Conservation (phyloP, 2,888 invertebrate genomes). For the Brachycybe producta region DNA sequence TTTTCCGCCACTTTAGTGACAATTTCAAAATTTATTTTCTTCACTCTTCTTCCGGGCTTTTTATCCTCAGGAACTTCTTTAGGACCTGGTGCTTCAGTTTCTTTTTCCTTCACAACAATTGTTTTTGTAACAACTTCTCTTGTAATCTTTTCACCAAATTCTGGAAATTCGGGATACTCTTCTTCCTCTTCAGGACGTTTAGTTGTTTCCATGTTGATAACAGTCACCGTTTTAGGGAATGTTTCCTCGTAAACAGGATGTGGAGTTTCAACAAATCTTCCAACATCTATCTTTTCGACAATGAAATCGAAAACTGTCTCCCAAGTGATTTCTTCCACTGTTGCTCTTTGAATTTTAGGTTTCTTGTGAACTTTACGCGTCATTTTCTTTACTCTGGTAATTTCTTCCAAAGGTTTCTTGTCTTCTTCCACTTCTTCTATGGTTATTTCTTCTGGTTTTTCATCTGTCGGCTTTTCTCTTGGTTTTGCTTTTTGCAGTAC, state of each 20-base stretch:
- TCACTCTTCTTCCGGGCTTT: not conserved
- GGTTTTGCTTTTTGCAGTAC: constrained; percentile 11
- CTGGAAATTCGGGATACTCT: not conserved
- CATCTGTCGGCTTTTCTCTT: constrained; percentile 23
- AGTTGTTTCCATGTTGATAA: too few relatives aligned
- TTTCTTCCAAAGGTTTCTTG: not conserved
- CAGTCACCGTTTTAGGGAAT: too few relatives aligned
- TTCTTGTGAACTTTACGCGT: constrained; percentile 1
- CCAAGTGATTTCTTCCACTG: not conserved
- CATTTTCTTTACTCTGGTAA: not conserved
- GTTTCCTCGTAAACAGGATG: too few relatives aligned
- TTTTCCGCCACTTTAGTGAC: not conserved
- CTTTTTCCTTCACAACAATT: too few relatives aligned
- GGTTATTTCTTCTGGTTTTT: constrained; percentile 17
- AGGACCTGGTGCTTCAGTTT: too few relatives aligned
- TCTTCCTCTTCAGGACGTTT: not conserved
- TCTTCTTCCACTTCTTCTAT: not conserved
- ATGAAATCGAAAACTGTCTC: too few relatives aligned
- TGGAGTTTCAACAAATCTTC: too few relatives aligned
- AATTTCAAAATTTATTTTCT: constrained; percentile 1
- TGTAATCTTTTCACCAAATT: not conserved
- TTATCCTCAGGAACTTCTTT: constrained; percentile 3
- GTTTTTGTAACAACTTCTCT: not conserved
- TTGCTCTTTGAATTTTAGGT: not conserved
- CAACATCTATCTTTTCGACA: too few relatives aligned